Percentiles rank a stretch among this genome's conserved stretches.
Conservation (phyloP, 2,888 invertebrate species). For the Pardosa pseudoannulata region DNA sequence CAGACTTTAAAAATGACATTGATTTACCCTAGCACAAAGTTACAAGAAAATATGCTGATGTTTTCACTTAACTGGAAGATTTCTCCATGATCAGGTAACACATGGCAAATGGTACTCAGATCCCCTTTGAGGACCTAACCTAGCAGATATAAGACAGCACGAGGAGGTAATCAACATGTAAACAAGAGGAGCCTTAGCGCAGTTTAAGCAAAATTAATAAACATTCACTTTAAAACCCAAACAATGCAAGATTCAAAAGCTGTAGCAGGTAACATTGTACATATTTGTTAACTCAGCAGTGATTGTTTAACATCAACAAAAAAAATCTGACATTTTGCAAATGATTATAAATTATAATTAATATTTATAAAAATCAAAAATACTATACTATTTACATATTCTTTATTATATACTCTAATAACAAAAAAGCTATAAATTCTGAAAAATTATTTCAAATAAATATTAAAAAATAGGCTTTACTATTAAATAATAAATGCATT, state of each 20-base stretch:
- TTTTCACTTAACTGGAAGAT: conserved; percentile 56
- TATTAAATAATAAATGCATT: no score
- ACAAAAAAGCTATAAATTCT: no score
- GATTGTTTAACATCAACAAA: no score
- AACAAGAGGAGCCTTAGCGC: conserved; percentile 43
- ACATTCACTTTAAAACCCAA: conserved; percentile 9
- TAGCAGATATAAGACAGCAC: conserved; percentile 68
- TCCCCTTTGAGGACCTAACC: conserved; percentile 62
- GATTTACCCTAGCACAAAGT: conserved; percentile 62
- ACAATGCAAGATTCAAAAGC: neutral
- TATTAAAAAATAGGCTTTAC: no score
- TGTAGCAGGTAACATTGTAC: neutral
- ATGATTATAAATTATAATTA: no score
- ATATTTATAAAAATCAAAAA: no score
- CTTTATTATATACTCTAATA: no score
- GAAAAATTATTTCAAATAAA: no score
- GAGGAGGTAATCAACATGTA: conserved; percentile 58
- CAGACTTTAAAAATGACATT: conserved; percentile 37
- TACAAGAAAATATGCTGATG: conserved; percentile 47
- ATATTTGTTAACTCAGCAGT: neutral
- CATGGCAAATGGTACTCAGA: conserved; percentile 47
- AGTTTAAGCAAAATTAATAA: conserved; percentile 14
- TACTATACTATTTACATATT: no score
- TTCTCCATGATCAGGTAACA: conserved; percentile 66
- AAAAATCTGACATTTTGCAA: no score